Evolutionary conservation across 2,888 invertebrate species (phyloP).

Genomic region (Scaptodrosophila latifasciaeformis): DNA sequence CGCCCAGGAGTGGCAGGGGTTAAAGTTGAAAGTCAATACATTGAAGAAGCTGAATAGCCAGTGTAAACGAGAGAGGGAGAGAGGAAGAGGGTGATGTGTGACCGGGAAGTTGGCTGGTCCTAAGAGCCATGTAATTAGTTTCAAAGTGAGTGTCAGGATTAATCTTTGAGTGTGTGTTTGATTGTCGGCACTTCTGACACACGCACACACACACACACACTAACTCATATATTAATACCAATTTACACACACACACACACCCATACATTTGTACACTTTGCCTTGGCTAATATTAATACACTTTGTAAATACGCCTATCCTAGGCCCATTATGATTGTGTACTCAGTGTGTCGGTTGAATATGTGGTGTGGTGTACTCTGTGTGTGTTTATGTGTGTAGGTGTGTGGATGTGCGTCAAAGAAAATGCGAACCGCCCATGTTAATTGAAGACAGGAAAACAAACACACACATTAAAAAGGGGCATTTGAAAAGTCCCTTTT

Average conservation of each 20-base stretch:
- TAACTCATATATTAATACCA: neutral
- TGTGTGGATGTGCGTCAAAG: conserved; percentile 39
- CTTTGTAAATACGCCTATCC: conserved; percentile 43
- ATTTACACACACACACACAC: conserved; percentile 15
- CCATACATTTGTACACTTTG: conserved; percentile 4
- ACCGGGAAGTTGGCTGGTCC: conserved; percentile 21
- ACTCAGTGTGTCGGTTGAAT: neutral
- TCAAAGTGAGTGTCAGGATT: conserved; percentile 69
- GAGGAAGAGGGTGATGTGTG: neutral
- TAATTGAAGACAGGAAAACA: conserved; percentile 50
- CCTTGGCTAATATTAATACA: conserved; percentile 43
- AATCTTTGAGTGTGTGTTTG: conserved; percentile 66
- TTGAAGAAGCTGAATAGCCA: no score
- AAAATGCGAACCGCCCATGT: conserved; percentile 58
- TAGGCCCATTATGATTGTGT: conserved; percentile 34
- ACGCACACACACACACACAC: conserved; percentile 12
- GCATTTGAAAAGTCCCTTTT: no score
- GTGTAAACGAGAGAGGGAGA: no score
- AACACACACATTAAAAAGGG: neutral
- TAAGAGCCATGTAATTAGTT: conserved; percentile 69
- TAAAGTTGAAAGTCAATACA: no score
- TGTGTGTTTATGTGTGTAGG: neutral
- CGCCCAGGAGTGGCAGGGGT: no score
- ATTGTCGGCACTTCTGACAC: conserved; percentile 54
- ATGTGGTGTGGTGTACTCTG: neutral